Evolutionary conservation across 2,113 vertebrate species (phyloP).

Genomic region (Lepidiolamprologus cunningtoni): DNA sequence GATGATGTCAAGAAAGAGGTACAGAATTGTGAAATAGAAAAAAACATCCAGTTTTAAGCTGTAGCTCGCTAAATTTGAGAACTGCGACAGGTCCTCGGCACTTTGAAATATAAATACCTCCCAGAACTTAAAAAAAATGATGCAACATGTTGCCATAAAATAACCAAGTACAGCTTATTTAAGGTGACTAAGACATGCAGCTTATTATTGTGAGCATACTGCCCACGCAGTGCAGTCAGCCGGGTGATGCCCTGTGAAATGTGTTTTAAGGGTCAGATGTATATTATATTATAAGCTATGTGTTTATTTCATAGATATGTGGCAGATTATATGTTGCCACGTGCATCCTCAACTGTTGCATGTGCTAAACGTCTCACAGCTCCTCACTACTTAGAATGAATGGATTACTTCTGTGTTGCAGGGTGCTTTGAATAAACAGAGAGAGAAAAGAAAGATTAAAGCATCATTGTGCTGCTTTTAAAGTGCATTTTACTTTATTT

Average conservation of each 20-base stretch:
- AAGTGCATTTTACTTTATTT: neutral
- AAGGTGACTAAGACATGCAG: neutral
- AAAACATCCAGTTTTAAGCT: neutral
- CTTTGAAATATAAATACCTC: neutral
- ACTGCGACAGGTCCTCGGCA: rapidly evolving
- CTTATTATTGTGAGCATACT: neutral
- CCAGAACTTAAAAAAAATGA: neutral
- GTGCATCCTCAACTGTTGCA: neutral
- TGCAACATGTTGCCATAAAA: neutral
- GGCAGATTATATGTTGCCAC: neutral
- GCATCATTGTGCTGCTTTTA: neutral
- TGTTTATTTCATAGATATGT: neutral
- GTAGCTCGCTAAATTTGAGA: neutral
- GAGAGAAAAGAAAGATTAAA: neutral
- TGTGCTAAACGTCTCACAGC: neutral
- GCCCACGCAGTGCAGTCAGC: neutral
- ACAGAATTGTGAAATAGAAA: neutral
- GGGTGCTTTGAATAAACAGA: neutral
- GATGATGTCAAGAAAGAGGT: neutral
- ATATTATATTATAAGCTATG: too few relatives aligned
- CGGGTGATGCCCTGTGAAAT: neutral
- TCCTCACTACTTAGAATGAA: neutral
- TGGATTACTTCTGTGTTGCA: neutral
- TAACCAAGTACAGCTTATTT: neutral
- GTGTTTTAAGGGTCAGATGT: neutral